A percentile compares a stretch with the other conserved stretches of the same genome.
phyloP scores from a whole-genome alignment of 1,140 invertebrate species.

The Formica selysi region DNA sequence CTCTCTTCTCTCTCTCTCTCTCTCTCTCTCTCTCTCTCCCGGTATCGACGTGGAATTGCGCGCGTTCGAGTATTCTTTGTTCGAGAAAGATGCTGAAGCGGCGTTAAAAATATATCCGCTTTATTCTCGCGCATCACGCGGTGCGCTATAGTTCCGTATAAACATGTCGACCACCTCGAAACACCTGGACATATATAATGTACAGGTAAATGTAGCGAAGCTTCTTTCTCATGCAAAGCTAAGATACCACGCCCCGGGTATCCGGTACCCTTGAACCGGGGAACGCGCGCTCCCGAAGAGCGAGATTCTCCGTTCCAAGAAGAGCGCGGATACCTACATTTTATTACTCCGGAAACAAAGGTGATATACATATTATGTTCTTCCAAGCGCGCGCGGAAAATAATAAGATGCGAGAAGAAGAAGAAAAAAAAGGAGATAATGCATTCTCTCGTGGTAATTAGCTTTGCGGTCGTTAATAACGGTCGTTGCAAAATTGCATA shows the following conservation, averaged over 20 bases:
- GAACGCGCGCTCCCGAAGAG: no score
- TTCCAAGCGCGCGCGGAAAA: no score
- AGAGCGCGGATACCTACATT: no score
- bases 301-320: no score
- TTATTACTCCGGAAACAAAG: no score
- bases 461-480: background rate
- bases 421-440: no score
- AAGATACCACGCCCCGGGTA: background rate
- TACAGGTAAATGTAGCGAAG: background rate
- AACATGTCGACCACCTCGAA: background rate
- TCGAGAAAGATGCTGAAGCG: no score
- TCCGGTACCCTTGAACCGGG: background rate
- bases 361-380: no score
- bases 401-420: no score
- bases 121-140: background rate
- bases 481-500: background rate
- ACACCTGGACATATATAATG: background rate
- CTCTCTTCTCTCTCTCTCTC: no score
- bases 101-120: background rate
- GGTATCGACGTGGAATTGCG: background rate
- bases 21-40: no score
- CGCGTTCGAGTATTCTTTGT: background rate
- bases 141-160: background rate
- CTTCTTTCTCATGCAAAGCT: background rate
- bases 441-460: no score